Percentiles rank a stretch among this genome's conserved stretches.
Evolutionary conservation across 1,140 invertebrate species (phyloP).

Genomic region (Calliphora vicina): DNA sequence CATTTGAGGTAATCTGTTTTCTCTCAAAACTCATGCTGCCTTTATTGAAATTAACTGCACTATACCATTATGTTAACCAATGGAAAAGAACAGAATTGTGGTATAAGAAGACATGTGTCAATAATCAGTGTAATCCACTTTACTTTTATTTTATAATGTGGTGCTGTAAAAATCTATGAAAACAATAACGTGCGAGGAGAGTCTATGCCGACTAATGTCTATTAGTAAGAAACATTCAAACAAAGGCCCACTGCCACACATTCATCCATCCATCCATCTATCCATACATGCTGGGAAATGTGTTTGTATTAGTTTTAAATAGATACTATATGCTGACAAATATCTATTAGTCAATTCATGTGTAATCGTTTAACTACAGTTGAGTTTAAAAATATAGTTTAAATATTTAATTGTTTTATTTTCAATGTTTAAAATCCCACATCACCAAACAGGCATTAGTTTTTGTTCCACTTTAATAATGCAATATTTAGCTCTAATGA

Average conservation of each 20-base stretch:
- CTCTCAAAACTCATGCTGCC: background rate
- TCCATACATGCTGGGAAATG: too few species aligned
- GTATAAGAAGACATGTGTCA: slow-evolving; percentile 24
- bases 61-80: background rate
- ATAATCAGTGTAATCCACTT: slow-evolving; percentile 25
- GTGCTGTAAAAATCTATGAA: background rate
- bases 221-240: background rate
- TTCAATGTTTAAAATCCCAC: too few species aligned
- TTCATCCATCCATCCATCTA: too few species aligned
- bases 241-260: background rate
- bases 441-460: too few species aligned
- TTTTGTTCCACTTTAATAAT: too few species aligned
- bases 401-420: too few species aligned
- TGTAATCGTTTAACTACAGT: background rate
- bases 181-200: background rate
- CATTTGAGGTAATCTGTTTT: too few species aligned
- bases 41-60: background rate
- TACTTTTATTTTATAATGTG: background rate
- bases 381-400: too few species aligned
- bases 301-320: too few species aligned
- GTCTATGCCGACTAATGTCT: background rate
- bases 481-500: too few species aligned
- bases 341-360: background rate
- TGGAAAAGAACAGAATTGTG: background rate
- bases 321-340: background rate